Base-by-base conservation (phyloP, 53 echinoderm and acorn worm genomes). In the Astropecten irregularis region DNA sequence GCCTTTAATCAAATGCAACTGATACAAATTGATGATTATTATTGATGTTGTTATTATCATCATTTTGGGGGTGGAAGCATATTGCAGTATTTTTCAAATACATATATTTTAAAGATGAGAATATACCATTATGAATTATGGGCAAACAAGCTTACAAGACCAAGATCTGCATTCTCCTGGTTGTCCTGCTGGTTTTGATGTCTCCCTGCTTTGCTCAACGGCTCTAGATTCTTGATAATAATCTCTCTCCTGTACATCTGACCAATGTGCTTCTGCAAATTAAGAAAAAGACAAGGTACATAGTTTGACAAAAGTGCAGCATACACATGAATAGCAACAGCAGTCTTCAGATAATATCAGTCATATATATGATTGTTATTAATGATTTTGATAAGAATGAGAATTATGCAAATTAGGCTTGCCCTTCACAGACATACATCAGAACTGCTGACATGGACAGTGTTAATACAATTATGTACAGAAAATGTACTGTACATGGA, bases 201-300 rank as follows among this genome's bases (percentile, higher is more conserved):
- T 83, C 82, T 91, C 14, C 62, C 62, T 46, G 95, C 83, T 54
- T 72, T 88, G 13, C 73, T 71, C 29, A 94, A 58, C 11, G 89
- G 66, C 32, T 86, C 88, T 36, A 94, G 83, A 28, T 94, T 82
- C 29, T 48, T 72, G 13, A 94, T 94, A 40, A 88, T 61, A 27
- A 92, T 76, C 27, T 89, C 89, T 37, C 86, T 85, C 84, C 83
- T 91, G 79, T 86, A 91, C 86, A 88, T 88, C 36, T 91, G 91
- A 35, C 91, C 66, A 40, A 94, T 71, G 30, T 73, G 89, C 61
- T 82, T 76, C 95, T 94, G 89, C 32, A 34, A 48, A 21, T 37
- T 6, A 18, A 36, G 18, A 64, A 36, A 9, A 35, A 13, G 19
- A 32, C 1, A 31, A 34, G 35, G 35, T 33, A 33, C 18, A 8